Percentiles rank a stretch among this genome's conserved stretches.
Evolutionary conservation across 2,113 vertebrate genomes (phyloP).

Genomic region (Progne subis): DNA sequence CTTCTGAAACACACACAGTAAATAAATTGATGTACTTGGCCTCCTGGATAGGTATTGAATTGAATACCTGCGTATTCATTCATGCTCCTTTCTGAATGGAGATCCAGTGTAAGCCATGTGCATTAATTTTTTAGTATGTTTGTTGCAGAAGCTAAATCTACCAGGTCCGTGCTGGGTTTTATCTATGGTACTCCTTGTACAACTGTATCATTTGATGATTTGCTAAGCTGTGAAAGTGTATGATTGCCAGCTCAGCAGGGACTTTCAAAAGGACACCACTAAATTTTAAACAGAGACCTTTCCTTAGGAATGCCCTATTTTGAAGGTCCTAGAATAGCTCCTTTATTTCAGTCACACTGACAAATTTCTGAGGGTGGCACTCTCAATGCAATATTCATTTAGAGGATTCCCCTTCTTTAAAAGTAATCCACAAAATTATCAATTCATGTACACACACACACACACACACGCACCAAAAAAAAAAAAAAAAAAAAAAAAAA

Average conservation of each 20-base stretch:
- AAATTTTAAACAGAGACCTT: not conserved
- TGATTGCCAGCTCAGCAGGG: not conserved
- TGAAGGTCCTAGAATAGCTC: not conserved
- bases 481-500: too few relatives aligned
- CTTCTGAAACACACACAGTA: not conserved
- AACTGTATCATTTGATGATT: not conserved
- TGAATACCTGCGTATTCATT: not conserved
- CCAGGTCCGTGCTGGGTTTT: not conserved
- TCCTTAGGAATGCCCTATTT: not conserved
- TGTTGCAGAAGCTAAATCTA: not conserved
- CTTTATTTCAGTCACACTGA: not conserved
- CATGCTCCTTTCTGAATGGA: not conserved
- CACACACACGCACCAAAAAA: too few relatives aligned
- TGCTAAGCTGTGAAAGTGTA: not conserved
- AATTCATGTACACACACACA: not conserved
- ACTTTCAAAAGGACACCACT: not conserved
- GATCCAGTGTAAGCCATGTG: not conserved
- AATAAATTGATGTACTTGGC: not conserved
- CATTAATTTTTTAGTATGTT: not conserved
- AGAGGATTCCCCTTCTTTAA: not conserved
- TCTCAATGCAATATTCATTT: not conserved
- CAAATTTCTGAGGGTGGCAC: not conserved
- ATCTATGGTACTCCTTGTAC: not conserved
- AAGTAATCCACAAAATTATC: not conserved
- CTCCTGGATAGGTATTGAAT: not conserved